phyloP scores from a whole-genome alignment of 2,113 vertebrate genomes.

The Gavialis gangeticus region DNA sequence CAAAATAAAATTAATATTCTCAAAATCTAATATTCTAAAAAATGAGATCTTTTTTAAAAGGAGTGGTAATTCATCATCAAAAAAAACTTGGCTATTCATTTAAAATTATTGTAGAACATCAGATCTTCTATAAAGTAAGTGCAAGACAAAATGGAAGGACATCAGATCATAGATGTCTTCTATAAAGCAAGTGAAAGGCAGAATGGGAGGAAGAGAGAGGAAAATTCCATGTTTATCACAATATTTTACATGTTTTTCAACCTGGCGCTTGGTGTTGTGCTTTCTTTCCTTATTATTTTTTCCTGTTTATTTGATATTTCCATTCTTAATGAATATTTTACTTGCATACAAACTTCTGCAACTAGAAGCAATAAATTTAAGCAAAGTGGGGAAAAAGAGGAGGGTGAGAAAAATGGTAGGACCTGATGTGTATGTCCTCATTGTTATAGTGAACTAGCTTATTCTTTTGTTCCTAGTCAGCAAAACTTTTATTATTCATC shows the following conservation, averaged over 20 bases:
- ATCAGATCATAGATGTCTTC: not conserved
- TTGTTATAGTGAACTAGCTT: not conserved
- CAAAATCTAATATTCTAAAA: not conserved
- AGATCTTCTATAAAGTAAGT: not conserved
- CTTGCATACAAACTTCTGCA: not conserved
- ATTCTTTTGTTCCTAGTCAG: not conserved
- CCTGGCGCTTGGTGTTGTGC: not conserved
- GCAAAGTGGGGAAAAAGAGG: not conserved
- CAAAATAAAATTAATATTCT: not conserved
- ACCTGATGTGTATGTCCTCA: not conserved
- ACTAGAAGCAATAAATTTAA: not conserved
- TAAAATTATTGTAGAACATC: not conserved
- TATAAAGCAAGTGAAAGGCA: not conserved
- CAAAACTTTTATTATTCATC: not conserved
- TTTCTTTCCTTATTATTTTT: not conserved
- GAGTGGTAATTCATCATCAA: not conserved
- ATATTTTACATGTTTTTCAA: not conserved
- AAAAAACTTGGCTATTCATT: slow-evolving; percentile 7
- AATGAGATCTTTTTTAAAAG: not conserved
- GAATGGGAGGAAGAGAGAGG: not conserved
- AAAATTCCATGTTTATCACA: not conserved
- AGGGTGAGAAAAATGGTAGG: not conserved
- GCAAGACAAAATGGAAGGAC: not conserved
- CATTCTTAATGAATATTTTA: not conserved
- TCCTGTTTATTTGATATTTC: not conserved